A percentile compares a stretch with the other conserved stretches of the same genome.
phyloP scores from a whole-genome alignment of 2,113 vertebrate genomes.

The Strix aluco region DNA sequence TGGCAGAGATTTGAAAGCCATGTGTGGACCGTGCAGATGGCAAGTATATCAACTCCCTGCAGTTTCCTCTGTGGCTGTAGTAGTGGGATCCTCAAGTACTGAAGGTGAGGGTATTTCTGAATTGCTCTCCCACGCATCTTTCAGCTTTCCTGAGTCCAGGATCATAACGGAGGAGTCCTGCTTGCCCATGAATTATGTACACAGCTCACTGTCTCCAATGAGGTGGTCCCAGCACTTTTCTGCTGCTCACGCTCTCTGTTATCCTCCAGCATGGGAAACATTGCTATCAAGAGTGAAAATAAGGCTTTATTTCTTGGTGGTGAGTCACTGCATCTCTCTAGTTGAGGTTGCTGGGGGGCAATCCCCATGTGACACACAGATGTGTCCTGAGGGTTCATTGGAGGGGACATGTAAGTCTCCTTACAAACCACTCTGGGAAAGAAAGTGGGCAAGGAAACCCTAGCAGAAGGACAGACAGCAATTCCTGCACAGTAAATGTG shows the following conservation, averaged over 20 bases:
- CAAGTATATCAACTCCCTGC: fast-evolving
- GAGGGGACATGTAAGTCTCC: fast-evolving
- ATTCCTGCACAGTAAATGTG: fast-evolving
- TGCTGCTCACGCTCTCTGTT: neutral
- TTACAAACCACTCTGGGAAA: neutral
- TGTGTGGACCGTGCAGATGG: fast-evolving
- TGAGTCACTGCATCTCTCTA: neutral
- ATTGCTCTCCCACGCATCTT: neutral
- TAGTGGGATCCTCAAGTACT: fast-evolving
- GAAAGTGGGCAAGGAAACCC: neutral
- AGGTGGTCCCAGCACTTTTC: neutral
- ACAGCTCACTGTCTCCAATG: neutral
- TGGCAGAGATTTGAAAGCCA: neutral
- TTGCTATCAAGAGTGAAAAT: neutral
- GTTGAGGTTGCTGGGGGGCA: neutral
- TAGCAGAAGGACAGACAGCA: neutral
- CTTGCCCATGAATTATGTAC: neutral
- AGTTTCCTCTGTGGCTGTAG: neutral
- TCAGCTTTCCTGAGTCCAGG: neutral
- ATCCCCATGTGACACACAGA: neutral
- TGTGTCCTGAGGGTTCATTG: neutral
- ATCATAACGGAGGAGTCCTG: neutral
- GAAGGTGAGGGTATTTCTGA: neutral
- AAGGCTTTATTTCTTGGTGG: neutral
- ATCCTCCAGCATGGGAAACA: neutral